Conservation (phyloP, 1,140 invertebrate species). For the Calephelis virginiensis region DNA sequence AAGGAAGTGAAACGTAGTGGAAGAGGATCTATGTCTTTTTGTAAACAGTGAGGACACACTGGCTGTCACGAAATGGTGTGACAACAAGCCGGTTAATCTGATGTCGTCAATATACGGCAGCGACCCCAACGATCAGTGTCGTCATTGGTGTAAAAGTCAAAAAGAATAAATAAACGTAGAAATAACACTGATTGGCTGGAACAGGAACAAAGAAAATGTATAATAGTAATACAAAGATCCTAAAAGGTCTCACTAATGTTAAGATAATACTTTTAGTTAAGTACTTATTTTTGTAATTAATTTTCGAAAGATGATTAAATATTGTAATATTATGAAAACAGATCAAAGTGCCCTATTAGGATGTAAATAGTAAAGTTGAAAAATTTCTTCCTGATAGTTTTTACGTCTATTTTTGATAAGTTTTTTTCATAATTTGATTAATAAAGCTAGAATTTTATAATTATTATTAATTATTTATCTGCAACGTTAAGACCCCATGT, state of each 20-base stretch:
- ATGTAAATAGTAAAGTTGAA: constrained; percentile 12
- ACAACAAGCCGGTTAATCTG: constrained; percentile 25
- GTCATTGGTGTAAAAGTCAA: constrained; percentile 20
- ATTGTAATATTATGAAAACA: constrained; percentile 5
- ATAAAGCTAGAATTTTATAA: constrained; percentile 16
- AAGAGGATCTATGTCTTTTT: constrained; percentile 7
- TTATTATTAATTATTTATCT: constrained; percentile 1
- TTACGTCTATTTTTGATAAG: constrained; percentile 14
- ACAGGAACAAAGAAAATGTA: too few relatives aligned
- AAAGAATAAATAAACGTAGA: constrained; percentile 7
- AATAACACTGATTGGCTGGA: background rate
- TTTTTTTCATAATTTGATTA: constrained; percentile 9
- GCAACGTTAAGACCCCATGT: constrained; percentile 2
- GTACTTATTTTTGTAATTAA: constrained; percentile 7
- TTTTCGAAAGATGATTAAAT: constrained; percentile 14
- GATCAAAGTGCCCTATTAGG: background rate
- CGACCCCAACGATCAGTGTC: constrained; percentile 18
- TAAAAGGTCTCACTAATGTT: too few relatives aligned
- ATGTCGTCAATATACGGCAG: constrained; percentile 19
- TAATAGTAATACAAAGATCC: constrained; percentile 2
- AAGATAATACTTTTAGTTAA: too few relatives aligned
- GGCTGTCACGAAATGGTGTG: constrained; percentile 27
- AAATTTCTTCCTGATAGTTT: constrained; percentile 1
- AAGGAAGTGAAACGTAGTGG: constrained; percentile 16
- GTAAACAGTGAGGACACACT: constrained; percentile 19